Evolutionary conservation across 2,113 vertebrate species (phyloP).

Genomic region (Alligator mississippiensis): DNA sequence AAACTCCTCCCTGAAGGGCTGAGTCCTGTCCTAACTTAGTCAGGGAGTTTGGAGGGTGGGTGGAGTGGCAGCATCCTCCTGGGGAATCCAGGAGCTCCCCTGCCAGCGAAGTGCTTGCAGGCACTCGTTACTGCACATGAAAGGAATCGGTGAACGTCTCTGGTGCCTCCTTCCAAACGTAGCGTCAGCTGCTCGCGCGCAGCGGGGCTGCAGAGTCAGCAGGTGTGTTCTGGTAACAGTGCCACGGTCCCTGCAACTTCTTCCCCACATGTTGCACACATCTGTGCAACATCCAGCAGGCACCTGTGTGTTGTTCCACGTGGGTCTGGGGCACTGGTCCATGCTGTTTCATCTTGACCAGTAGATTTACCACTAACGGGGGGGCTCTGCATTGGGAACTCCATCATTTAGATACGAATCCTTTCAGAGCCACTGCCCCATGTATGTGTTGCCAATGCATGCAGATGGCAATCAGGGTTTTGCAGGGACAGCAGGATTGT

Average conservation of each 20-base stretch:
- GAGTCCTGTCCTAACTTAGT: no score
- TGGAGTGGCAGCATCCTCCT: no score
- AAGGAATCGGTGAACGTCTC: no score
- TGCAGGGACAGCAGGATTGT: not conserved
- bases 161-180: no score
- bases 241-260: not conserved
- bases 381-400: not conserved
- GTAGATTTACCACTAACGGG: rapidly evolving
- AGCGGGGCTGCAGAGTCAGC: not conserved
- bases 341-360: no score
- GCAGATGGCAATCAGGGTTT: rapidly evolving
- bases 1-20: no score
- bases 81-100: no score
- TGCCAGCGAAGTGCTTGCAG: no score
- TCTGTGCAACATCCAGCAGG: not conserved
- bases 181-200: no score
- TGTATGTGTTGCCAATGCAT: not conserved
- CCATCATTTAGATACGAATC: rapidly evolving
- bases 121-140: no score
- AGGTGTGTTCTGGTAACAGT: not conserved
- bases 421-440: not conserved
- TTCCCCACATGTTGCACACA: not conserved
- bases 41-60: no score
- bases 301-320: not conserved
- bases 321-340: not conserved